Evolutionary conservation across 2,888 invertebrate species (phyloP), one percentile per base, ranked within the genome.

Genomic region (Iselma pallidipennis): DNA sequence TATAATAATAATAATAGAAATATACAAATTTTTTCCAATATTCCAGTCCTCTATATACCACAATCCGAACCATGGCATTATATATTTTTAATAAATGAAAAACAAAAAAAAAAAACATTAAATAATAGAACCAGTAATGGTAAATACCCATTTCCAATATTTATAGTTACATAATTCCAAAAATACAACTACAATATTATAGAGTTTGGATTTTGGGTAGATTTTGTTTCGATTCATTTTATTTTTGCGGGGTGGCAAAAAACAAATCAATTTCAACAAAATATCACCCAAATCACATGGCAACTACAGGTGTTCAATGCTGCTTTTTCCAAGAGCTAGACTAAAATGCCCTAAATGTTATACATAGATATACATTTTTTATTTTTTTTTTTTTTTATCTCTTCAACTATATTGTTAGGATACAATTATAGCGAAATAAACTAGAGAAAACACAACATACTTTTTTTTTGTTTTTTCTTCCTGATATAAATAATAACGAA

Each of bases 111-210:
- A 31, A 61, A 59, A 57, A 59, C 63, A 67, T 59, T 63, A 65
- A 65, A 57, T 61, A 63, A 66, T 57, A 49, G 55, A 59, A 62
- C 61, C 66, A 66, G 65, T 67, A 67, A 64, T 67, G 63, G 61
- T 66, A 69, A 67, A 45, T 71, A 72, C 73, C 73, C 71, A 66
- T 71, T 69, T 71, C 69, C 71, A 71, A 69, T 72, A 70, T 55
- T 59, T 70, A 69, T 69, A 70, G 57, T 68, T 72, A 71, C 68
- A 73, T 71, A 67, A 60, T 69, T 67, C 61, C 57, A 64, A 67
- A 68, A 67, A 71, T 65, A 71, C 67, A 68, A 67, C 66, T 67
- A 71, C 55, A 59, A 23, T 55, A 50, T 60, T 61, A 61, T 55
- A 56, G 60, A 63, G 55, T 60, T 67, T 64, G 66, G 57, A 63